phyloP scores from a whole-genome alignment of 2,888 invertebrate genomes.

The Argyresthia albistria region DNA sequence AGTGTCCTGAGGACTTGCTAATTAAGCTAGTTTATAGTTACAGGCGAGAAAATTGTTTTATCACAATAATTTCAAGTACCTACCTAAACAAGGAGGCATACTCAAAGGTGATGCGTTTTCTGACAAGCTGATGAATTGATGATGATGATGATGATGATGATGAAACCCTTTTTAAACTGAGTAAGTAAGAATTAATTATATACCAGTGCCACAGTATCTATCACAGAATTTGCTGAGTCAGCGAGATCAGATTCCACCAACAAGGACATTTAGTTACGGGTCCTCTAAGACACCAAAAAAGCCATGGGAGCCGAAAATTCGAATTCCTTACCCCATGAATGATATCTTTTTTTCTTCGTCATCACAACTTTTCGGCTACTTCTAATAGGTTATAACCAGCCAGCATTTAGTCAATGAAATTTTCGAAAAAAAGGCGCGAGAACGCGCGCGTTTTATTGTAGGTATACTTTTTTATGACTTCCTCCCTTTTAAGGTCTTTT shows the following conservation, averaged over 20 bases:
- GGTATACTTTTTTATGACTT: constrained; percentile 47
- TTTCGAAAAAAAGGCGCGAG: constrained; percentile 1
- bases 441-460: constrained; percentile 2
- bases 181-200: too few species aligned
- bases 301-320: constrained; percentile 54
- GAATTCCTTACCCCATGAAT: constrained; percentile 29
- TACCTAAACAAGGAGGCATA: too few species aligned
- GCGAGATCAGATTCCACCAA: constrained; percentile 36
- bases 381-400: constrained; percentile 10
- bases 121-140: too few species aligned
- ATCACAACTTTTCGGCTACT: constrained; percentile 22
- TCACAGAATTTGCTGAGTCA: not conserved
- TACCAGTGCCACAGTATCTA: too few species aligned
- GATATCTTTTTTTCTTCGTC: constrained; percentile 26
- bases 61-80: too few species aligned
- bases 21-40: too few species aligned
- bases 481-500: constrained; percentile 43
- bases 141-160: too few species aligned
- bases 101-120: too few species aligned
- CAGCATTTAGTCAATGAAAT: constrained; percentile 4
- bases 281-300: constrained; percentile 28
- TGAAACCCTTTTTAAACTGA: too few species aligned
- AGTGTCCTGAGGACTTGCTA: too few species aligned
- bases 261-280: constrained; percentile 56
- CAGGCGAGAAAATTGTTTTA: too few species aligned